Evolutionary conservation across 2,797 vertebrate genomes (phyloP), one percentile per base, ranked within the genome.

Genomic region (Xyrichtys novacula): DNA sequence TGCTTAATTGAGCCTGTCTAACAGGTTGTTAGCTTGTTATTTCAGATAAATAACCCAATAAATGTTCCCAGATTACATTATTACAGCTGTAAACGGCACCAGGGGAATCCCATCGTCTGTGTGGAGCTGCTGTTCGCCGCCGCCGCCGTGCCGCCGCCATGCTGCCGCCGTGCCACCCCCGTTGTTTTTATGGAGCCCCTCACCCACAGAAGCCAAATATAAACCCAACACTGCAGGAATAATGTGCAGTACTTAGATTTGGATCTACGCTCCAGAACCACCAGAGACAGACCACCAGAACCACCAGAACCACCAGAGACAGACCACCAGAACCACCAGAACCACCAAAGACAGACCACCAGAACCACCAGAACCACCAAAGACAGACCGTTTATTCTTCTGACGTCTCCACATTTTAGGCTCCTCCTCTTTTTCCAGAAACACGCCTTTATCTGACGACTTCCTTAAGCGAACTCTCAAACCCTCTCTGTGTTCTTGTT

Each of bases 351-450:
- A 88, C 85, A 87, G 83, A 72, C 89, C 87, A n/a, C n/a, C n/a
- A n/a, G n/a, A n/a, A n/a, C 91, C 89, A 86, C 76, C 85, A 79
- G 83, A 77, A 84, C 75, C 79, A 85, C 81, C 80, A 88, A 87
- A 90, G 89, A 88, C 85, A 87, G 83, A 72, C 89, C 87, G 91
- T 93, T 91, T 89, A 92, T 91, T 81, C 84, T 80, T 91, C 92
- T 89, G 82, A 93, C 83, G 90, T 86, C 75, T 83, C 80, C 80
- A 89, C 84, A 77, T 87, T 85, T 81, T 85, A 80, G 83, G 70
- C 79, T 80, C 83, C 83, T 78, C 78, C 39, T 78, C 44, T 68
- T 67, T 74, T 64, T 31, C 20, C 46, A 76, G 57, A 68, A 80
- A 78, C 68, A 76, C 80, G 84, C 72, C 61, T 54, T 65, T 83